These are phyloP conservation scores for Muntiacus reevesi DNA, from an alignment of 2,113 vertebrate genomes.

Conservation along the genomic window DNA sequence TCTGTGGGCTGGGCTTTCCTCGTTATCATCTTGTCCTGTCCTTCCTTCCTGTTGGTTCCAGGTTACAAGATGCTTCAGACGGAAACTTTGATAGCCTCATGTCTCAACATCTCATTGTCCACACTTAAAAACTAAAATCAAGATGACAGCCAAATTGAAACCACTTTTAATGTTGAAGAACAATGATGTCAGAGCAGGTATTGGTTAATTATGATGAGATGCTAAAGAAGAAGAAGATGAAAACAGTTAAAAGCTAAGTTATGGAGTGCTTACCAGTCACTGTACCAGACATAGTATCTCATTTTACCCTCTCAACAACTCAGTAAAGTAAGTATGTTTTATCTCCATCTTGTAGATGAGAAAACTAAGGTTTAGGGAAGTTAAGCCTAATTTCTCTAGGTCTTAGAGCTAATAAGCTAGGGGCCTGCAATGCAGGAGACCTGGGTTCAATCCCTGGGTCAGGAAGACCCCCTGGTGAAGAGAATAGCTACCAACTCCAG, in stretches of 20 bases:
- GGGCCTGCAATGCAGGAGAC: not conserved
- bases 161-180: not conserved
- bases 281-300: not conserved
- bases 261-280: not conserved
- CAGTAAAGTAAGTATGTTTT: not conserved
- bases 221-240: not conserved
- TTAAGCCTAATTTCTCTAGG: not conserved
- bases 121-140: slow-evolving; percentile 21
- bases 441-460: not conserved
- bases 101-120: not conserved
- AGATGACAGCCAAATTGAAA: not conserved
- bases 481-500: not conserved
- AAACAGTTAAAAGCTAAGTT: not conserved
- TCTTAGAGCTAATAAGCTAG: not conserved
- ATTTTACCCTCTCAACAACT: not conserved
- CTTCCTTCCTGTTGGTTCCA: not conserved
- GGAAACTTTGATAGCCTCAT: not conserved
- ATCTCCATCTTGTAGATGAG: not conserved
- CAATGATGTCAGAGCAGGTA: not conserved
- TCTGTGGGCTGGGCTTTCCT: not conserved
- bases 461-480: not conserved
- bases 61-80: slow-evolving; percentile 6
- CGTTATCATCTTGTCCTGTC: not conserved
- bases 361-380: not conserved
- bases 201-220: not conserved